phyloP scores from a whole-genome alignment of 2,113 vertebrate genomes.

The Thunnus maccoyii region DNA sequence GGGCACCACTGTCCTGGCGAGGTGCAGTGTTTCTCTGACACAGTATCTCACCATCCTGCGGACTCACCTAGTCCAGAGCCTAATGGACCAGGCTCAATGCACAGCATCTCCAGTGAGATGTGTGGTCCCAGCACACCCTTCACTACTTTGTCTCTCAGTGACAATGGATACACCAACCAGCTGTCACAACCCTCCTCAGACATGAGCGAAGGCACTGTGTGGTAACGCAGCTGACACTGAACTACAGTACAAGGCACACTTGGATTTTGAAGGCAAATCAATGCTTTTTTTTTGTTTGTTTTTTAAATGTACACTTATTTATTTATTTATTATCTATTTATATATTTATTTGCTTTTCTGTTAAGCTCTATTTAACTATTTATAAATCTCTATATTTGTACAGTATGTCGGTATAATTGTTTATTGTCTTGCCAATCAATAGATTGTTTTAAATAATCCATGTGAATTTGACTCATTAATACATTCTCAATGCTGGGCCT shows the following conservation, averaged over 20 bases:
- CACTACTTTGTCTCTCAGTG: slow-evolving; percentile 92
- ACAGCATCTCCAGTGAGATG: slow-evolving; percentile 95
- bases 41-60: slow-evolving; percentile 90
- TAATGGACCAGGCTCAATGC: slow-evolving; percentile 91
- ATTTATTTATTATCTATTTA: slow-evolving; percentile 63
- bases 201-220: slow-evolving; percentile 97
- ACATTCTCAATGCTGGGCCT: slow-evolving; percentile 41
- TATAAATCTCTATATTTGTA: slow-evolving; percentile 69
- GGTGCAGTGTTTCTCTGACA: slow-evolving; percentile 93
- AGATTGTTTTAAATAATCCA: slow-evolving; percentile 48
- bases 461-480: slow-evolving; percentile 38
- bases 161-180: slow-evolving; percentile 93
- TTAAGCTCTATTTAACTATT: slow-evolving; percentile 51
- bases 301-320: slow-evolving; percentile 45
- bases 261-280: slow-evolving; percentile 59
- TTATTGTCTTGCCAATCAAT: slow-evolving; percentile 53
- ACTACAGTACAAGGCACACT: slow-evolving; percentile 28
- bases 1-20: slow-evolving; percentile 93
- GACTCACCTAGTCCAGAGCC: slow-evolving; percentile 98
- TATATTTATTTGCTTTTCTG: slow-evolving; percentile 44
- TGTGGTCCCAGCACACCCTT: slow-evolving; percentile 93
- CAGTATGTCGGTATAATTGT: slow-evolving; percentile 40
- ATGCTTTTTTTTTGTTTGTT: slow-evolving; percentile 59
- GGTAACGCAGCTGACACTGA: slow-evolving; percentile 84
- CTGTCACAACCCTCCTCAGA: slow-evolving; percentile 95